Percentiles rank a stretch among this genome's conserved stretches.
Evolutionary conservation across 2,888 invertebrate genomes (phyloP).

Genomic region (Sarcophaga carnaria): DNA sequence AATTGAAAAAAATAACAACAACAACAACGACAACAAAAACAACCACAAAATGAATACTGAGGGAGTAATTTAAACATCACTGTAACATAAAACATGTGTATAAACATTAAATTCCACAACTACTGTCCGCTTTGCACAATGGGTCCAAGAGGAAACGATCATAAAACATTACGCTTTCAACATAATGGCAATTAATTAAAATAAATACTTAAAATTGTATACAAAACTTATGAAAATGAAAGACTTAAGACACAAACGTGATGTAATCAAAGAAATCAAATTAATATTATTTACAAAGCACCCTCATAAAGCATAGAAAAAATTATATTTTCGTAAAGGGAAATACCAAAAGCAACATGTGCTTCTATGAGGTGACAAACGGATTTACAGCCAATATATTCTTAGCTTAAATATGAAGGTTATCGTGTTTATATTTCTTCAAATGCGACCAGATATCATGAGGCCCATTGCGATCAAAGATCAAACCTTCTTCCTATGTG

Average conservation of each 20-base stretch:
- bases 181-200: slow-evolving; percentile 7
- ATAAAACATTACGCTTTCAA: neutral
- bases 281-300: neutral
- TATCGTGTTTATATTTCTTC: too few relatives aligned
- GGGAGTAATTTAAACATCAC: slow-evolving; percentile 74
- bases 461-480: too few relatives aligned
- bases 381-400: too few relatives aligned
- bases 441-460: too few relatives aligned
- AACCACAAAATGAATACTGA: slow-evolving; percentile 73
- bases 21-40: slow-evolving; percentile 37
- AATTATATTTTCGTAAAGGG: too few relatives aligned
- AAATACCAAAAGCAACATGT: too few relatives aligned
- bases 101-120: slow-evolving; percentile 51
- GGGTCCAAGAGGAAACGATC: neutral
- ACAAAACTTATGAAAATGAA: neutral
- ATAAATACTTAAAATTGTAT: neutral
- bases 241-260: neutral
- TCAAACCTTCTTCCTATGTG: too few relatives aligned
- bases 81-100: slow-evolving; percentile 63
- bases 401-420: too few relatives aligned
- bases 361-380: too few relatives aligned
- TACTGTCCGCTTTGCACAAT: slow-evolving; percentile 34
- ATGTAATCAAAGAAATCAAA: neutral
- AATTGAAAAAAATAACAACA: slow-evolving; percentile 23
- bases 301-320: too few relatives aligned